A percentile compares a stretch with the other conserved stretches of the same genome.
phyloP scores from a whole-genome alignment of 1,140 invertebrate genomes.

The Eueides isabella region DNA sequence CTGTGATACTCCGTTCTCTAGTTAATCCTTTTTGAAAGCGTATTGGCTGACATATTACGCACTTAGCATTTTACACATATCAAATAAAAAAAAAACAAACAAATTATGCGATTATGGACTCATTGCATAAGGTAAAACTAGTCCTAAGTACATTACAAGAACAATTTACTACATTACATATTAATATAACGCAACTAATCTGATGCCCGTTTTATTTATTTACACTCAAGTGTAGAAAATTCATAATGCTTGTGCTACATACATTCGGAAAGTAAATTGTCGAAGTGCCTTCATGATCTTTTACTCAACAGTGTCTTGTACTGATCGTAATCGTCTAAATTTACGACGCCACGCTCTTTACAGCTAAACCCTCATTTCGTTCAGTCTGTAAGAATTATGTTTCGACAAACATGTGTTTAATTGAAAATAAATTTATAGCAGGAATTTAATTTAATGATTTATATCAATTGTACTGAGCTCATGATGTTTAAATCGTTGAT shows the following conservation, averaged over 20 bases:
- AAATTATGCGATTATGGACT: too few species aligned
- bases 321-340: constrained; percentile 59
- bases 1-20: too few species aligned
- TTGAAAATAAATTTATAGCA: constrained; percentile 15
- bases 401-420: constrained; percentile 13
- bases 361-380: constrained; percentile 7
- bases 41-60: background rate
- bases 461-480: background rate
- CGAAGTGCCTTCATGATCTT: constrained; percentile 19
- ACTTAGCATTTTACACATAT: too few species aligned
- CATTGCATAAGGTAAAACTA: background rate
- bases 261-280: constrained; percentile 9
- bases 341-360: constrained; percentile 48
- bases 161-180: background rate
- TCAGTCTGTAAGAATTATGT: background rate
- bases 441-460: constrained; percentile 13
- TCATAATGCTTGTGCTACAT: background rate
- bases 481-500: background rate
- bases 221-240: background rate
- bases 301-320: constrained; percentile 39
- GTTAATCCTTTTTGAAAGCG: background rate
- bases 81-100: too few species aligned
- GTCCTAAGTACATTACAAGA: background rate
- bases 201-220: background rate
- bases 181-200: background rate